Evolutionary conservation across 1,140 invertebrate genomes (phyloP).

Genomic region (Phymorhynchus buccinoides): DNA sequence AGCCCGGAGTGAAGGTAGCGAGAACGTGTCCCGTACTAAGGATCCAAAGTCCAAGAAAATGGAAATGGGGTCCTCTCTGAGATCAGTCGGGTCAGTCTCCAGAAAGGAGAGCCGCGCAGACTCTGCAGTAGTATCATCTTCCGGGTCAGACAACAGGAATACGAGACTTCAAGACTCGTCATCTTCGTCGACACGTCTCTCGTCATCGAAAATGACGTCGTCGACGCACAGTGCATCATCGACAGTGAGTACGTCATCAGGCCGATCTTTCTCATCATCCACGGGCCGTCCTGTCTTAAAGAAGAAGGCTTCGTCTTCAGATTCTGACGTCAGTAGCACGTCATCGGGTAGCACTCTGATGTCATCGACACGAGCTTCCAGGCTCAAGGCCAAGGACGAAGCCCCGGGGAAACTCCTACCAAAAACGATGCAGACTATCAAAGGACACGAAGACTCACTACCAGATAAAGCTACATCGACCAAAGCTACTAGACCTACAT

Average conservation of each 20-base stretch:
- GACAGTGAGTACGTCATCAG: background rate
- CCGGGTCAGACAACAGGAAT: background rate
- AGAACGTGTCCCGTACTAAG: too few species aligned
- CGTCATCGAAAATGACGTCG: background rate
- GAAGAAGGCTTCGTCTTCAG: conserved; percentile 11
- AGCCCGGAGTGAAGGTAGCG: too few species aligned
- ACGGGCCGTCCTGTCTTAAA: background rate
- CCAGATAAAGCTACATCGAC: background rate
- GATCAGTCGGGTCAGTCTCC: background rate
- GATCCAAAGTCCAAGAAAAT: background rate
- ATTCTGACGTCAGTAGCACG: conserved; percentile 16
- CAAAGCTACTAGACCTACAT: background rate
- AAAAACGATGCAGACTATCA: background rate
- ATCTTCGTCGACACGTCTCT: background rate
- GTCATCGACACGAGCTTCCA: background rate
- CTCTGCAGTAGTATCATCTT: background rate
- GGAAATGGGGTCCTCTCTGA: background rate
- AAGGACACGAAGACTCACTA: background rate
- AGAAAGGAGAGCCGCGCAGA: background rate
- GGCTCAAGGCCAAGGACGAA: background rate
- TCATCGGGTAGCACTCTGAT: conserved; percentile 23
- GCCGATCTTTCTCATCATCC: background rate
- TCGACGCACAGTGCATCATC: background rate
- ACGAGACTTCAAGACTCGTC: background rate
- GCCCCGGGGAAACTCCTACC: background rate